Evolutionary conservation across 2,888 invertebrate species (phyloP).

Genomic region (Drosophila glabriapex): DNA sequence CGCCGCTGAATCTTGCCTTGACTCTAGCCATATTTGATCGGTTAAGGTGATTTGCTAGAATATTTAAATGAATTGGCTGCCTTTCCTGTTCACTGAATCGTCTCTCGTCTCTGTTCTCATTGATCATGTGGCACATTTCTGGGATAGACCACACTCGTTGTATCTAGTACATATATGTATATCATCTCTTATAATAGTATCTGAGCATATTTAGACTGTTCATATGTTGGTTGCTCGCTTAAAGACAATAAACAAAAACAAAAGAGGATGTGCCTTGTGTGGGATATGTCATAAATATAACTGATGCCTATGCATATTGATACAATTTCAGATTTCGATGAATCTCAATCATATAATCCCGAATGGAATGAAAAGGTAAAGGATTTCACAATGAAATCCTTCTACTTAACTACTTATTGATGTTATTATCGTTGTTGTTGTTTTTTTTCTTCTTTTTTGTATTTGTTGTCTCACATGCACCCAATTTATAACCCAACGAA

Average conservation of each 20-base stretch:
- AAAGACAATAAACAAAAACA: not conserved
- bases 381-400: conserved; percentile 65
- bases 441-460: conserved; percentile 36
- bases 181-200: conserved; percentile 17
- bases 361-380: conserved; percentile 86
- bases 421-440: conserved; percentile 42
- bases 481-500: conserved; percentile 29
- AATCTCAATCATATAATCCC: conserved; percentile 84
- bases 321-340: conserved; percentile 85
- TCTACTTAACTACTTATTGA: conserved; percentile 33
- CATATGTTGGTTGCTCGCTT: conserved; percentile 54
- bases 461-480: conserved; percentile 57
- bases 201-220: conserved; percentile 43
- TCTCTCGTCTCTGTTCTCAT: conserved; percentile 12
- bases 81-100: conserved; percentile 1
- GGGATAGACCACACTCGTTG: conserved; percentile 14
- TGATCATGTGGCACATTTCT: conserved; percentile 38
- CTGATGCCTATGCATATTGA: conserved; percentile 65
- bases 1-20: conserved; percentile 13
- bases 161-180: conserved; percentile 20
- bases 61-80: conserved; percentile 9
- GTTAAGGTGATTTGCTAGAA: conserved; percentile 11
- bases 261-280: conserved; percentile 14
- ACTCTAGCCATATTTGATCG: not conserved
- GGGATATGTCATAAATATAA: conserved; percentile 19